A percentile compares a stretch with the other conserved stretches of the same genome.
Conservation (phyloP, 2,888 invertebrate genomes). For the Tenthredo amoena region DNA sequence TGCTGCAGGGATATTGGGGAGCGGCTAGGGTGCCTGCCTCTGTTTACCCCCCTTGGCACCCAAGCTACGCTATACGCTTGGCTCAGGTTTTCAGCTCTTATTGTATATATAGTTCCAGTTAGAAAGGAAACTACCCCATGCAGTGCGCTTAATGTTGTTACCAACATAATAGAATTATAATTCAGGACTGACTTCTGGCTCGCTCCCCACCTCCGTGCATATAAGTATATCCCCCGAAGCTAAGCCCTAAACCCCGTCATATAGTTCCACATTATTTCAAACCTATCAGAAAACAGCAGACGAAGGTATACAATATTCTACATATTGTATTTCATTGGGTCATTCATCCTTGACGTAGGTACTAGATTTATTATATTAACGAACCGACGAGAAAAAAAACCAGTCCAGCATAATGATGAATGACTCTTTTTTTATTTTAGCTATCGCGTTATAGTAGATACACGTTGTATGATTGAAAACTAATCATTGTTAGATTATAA, state of each 20-base stretch:
- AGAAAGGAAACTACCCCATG: conserved; percentile 42
- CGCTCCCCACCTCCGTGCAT: too few relatives aligned
- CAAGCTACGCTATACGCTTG: conserved; percentile 12
- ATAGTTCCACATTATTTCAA: neutral
- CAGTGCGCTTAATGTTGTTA: conserved; percentile 52
- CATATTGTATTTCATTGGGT: too few relatives aligned
- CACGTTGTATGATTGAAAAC: neutral
- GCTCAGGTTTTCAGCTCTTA: conserved; percentile 38
- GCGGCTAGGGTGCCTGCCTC: neutral
- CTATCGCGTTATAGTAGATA: neutral
- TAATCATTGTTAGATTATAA: conserved; percentile 21
- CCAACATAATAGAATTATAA: conserved; percentile 53
- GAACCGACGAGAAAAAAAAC: too few relatives aligned
- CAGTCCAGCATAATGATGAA: neutral
- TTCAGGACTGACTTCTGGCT: conserved; percentile 47
- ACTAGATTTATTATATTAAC: too few relatives aligned
- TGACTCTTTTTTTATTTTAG: too few relatives aligned
- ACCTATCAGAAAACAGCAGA: too few relatives aligned
- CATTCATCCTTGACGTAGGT: too few relatives aligned
- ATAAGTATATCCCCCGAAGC: neutral
- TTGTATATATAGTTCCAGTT: conserved; percentile 26
- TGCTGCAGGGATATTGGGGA: neutral
- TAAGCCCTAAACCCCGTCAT: neutral
- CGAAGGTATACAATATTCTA: too few relatives aligned
- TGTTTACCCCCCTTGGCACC: conserved; percentile 20